Conservation (phyloP, 2,113 vertebrate species). For the Crotalus viridis region DNA sequence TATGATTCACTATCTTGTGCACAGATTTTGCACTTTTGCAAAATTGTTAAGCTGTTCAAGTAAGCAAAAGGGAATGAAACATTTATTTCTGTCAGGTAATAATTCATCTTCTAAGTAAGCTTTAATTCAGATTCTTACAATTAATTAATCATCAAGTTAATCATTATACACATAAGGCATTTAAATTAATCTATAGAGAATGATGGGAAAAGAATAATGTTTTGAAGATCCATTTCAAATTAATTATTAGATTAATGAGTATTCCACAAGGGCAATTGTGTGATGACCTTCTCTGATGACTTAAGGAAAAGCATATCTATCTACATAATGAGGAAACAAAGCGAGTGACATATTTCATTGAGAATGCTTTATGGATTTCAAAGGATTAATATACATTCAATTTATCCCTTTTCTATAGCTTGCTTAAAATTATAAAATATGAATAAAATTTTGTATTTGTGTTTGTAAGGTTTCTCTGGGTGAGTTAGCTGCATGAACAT, state of each 20-base stretch:
- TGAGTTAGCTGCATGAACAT: not conserved
- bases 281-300: conserved; percentile 77
- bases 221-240: conserved; percentile 80
- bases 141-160: conserved; percentile 81
- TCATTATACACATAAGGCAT: conserved; percentile 77
- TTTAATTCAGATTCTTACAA: conserved; percentile 81
- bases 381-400: conserved; percentile 69
- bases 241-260: conserved; percentile 80
- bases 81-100: conserved; percentile 52
- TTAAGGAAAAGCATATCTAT: conserved; percentile 75
- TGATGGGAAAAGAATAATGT: conserved; percentile 73
- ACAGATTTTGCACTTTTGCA: not conserved
- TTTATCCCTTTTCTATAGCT: conserved; percentile 65
- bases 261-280: conserved; percentile 75
- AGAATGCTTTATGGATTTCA: conserved; percentile 61
- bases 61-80: conserved; percentile 43
- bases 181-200: conserved; percentile 75
- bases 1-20: not conserved
- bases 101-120: conserved; percentile 73
- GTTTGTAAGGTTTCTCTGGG: not conserved
- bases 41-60: conserved; percentile 44
- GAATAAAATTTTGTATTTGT: conserved; percentile 55
- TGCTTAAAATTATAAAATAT: conserved; percentile 70
- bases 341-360: conserved; percentile 62
- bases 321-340: conserved; percentile 77